phyloP scores from a whole-genome alignment of 2,888 invertebrate species.

The Galeopsomyia nigrocyanea region DNA sequence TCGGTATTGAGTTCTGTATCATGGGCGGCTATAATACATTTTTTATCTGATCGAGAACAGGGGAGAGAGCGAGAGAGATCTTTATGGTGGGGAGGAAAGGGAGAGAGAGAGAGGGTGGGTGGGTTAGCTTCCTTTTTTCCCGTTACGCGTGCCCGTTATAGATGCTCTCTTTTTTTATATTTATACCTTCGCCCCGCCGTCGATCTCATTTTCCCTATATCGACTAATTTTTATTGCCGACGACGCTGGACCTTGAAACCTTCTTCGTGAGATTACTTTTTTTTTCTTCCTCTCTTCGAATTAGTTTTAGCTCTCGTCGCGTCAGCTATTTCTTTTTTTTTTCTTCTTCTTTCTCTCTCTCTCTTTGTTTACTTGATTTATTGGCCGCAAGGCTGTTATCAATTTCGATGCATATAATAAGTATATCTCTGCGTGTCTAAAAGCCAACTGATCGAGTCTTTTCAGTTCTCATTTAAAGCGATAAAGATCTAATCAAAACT shows the following conservation, averaged over 20 bases:
- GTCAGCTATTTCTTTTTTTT: constrained; percentile 5
- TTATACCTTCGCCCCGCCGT: constrained; percentile 41
- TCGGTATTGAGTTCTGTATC: constrained; percentile 68
- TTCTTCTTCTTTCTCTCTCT: neutral
- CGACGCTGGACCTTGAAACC: constrained; percentile 42
- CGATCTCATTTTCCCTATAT: constrained; percentile 50
- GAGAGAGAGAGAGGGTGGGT: constrained; percentile 42
- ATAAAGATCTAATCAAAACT: constrained; percentile 13
- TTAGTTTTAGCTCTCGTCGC: neutral
- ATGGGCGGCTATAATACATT: constrained; percentile 69
- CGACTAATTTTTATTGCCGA: constrained; percentile 48
- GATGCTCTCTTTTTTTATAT: constrained; percentile 47
- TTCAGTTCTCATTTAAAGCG: too few relatives aligned
- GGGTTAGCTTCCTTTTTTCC: neutral
- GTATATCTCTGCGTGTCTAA: too few relatives aligned
- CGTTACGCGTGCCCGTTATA: neutral
- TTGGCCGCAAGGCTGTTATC: neutral
- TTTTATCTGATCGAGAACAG: constrained; percentile 68
- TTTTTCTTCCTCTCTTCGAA: constrained; percentile 14
- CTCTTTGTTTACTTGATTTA: constrained; percentile 18
- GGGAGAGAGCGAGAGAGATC: constrained; percentile 53
- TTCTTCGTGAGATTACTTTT: constrained; percentile 45
- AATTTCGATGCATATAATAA: too few relatives aligned
- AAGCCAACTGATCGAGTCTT: too few relatives aligned
- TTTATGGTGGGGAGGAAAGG: constrained; percentile 65